Percentiles rank a stretch among this genome's conserved stretches.
phyloP scores from a whole-genome alignment of 2,888 invertebrate genomes.

The Papilio elwesi region DNA sequence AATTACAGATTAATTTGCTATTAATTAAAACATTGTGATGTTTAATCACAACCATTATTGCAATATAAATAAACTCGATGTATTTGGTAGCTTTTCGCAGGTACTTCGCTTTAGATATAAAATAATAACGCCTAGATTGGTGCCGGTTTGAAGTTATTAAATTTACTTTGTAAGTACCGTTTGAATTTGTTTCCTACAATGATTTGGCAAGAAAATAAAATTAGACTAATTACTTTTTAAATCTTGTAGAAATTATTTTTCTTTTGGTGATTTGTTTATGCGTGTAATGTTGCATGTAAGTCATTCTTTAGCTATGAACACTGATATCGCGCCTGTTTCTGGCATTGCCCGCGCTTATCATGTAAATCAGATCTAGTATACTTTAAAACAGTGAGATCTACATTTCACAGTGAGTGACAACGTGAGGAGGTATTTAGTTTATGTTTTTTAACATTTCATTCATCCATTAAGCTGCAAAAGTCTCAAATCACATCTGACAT shows the following conservation, averaged over 20 bases:
- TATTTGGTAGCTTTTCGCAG: conserved; percentile 74
- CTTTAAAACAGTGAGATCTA: conserved; percentile 42
- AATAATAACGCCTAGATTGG: conserved; percentile 50
- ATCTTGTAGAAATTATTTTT: background rate
- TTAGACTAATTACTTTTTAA: conserved; percentile 21
- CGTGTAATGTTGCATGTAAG: conserved; percentile 20
- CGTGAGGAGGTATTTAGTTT: conserved; percentile 31
- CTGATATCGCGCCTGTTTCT: background rate
- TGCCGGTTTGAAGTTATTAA: conserved; percentile 18
- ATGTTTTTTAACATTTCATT: conserved; percentile 8
- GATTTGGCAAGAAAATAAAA: conserved; percentile 43
- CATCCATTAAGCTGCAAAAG: conserved; percentile 12
- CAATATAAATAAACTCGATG: conserved; percentile 63
- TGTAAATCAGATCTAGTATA: conserved; percentile 42
- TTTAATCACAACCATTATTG: conserved; percentile 82
- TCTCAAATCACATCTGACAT: background rate
- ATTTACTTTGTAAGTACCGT: conserved; percentile 40
- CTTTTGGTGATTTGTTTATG: conserved; percentile 2
- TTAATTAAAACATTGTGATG: conserved; percentile 70
- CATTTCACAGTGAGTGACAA: conserved; percentile 29
- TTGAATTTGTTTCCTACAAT: conserved; percentile 25
- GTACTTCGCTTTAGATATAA: conserved; percentile 66
- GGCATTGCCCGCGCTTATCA: conserved; percentile 25
- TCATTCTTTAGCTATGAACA: conserved; percentile 15
- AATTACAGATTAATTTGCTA: conserved; percentile 49